Conservation (phyloP, 2,113 vertebrate genomes). For the Xiphophorus maculatus region DNA sequence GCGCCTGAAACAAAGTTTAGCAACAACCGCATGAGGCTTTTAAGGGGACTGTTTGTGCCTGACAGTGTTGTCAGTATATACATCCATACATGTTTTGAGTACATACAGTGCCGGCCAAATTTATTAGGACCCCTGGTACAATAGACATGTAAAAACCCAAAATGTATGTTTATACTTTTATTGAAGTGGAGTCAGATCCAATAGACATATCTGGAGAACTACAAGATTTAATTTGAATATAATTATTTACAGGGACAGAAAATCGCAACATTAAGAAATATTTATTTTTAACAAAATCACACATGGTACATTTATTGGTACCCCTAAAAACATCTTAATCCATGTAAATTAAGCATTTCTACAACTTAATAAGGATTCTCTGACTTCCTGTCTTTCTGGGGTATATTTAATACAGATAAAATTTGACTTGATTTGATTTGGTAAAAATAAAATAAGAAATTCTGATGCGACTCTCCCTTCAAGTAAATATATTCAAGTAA, state of each 20-base stretch:
- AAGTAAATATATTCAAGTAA: no score
- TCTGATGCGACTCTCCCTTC: no score
- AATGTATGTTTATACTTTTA: neutral
- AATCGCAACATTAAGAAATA: neutral
- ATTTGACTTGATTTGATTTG: neutral
- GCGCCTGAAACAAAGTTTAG: neutral
- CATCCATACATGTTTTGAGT: conserved; percentile 20
- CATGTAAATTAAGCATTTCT: neutral
- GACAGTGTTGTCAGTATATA: conserved; percentile 30
- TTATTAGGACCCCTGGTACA: neutral
- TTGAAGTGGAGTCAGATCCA: neutral
- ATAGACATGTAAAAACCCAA: neutral
- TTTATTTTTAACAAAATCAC: neutral
- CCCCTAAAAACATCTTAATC: neutral
- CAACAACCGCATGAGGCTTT: neutral
- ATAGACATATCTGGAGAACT: neutral
- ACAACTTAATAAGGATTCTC: neutral
- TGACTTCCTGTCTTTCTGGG: neutral
- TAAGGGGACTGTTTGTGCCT: neutral
- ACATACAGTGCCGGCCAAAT: neutral
- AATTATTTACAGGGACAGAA: neutral
- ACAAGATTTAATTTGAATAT: neutral
- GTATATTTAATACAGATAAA: neutral
- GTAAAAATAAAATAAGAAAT: neutral
- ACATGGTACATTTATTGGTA: neutral